A percentile compares a stretch with the other conserved stretches of the same genome.
Evolutionary conservation across 2,113 vertebrate species (phyloP).

Genomic region (Romanogobio albipinnatus): DNA sequence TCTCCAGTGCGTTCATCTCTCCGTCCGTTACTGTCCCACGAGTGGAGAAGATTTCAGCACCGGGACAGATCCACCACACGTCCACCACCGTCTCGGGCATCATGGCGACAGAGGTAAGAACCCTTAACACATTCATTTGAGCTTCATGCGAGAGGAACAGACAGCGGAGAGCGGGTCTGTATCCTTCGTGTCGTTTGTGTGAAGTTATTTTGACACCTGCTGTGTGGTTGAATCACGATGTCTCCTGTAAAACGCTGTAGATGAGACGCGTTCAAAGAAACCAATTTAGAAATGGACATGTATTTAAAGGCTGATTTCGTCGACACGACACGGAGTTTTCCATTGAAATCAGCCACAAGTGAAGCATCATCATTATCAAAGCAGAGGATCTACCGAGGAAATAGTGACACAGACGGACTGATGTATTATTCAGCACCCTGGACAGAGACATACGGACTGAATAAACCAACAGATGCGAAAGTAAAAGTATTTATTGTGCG

Average conservation of each 20-base stretch:
- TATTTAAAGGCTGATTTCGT: background rate
- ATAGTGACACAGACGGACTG: background rate
- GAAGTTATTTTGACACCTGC: conserved; percentile 39
- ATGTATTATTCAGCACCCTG: conserved; percentile 46
- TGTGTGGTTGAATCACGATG: conserved; percentile 11
- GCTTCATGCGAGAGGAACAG: background rate
- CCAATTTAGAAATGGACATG: background rate
- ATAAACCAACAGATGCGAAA: conserved; percentile 7
- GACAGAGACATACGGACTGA: conserved; percentile 36
- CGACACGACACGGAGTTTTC: background rate
- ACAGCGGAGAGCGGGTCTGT: background rate
- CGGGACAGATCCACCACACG: conserved; percentile 63
- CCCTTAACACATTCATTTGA: conserved; percentile 40
- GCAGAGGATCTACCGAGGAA: background rate
- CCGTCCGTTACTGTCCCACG: conserved; percentile 61
- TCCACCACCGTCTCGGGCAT: conserved; percentile 58
- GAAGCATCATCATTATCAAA: background rate
- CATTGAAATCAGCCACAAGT: background rate
- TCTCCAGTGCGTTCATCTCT: conserved; percentile 38
- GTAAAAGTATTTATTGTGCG: background rate
- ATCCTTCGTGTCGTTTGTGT: background rate
- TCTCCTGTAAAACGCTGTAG: background rate
- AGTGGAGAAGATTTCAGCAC: conserved; percentile 63
- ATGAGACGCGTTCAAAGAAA: background rate
- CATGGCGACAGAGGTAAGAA: conserved; percentile 78